Evolutionary conservation across 2,888 invertebrate genomes (phyloP).

Genomic region (Tryphoninae sp.): DNA sequence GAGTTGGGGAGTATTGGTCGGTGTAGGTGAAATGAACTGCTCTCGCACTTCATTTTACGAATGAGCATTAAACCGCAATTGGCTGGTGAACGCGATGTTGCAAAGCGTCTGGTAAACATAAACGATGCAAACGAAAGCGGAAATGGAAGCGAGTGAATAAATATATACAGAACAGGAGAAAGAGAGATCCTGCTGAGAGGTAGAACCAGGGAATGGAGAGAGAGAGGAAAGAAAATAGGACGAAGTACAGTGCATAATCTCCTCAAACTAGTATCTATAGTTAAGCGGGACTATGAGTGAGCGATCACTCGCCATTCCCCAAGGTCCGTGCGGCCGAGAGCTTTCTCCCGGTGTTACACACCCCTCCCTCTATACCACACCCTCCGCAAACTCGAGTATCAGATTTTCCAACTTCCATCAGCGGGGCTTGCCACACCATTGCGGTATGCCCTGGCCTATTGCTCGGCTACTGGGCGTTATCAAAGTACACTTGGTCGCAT

Average conservation of each 20-base stretch:
- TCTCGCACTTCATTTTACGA: background rate
- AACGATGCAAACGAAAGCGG: too few species aligned
- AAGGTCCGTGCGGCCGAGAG: background rate
- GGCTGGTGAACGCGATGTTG: background rate
- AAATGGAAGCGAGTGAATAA: background rate
- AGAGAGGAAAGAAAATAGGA: background rate
- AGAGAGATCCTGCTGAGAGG: background rate
- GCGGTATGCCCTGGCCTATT: constrained; percentile 28
- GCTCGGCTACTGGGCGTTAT: constrained; percentile 14
- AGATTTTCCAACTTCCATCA: constrained; percentile 55
- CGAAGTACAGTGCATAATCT: constrained; percentile 20
- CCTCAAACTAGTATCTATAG: constrained; percentile 25
- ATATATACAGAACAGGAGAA: background rate
- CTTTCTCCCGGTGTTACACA: background rate
- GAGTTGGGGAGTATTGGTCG: background rate
- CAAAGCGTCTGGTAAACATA: background rate
- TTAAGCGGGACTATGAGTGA: constrained; percentile 41
- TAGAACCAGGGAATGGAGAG: background rate
- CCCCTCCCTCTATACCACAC: background rate
- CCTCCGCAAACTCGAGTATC: constrained; percentile 44
- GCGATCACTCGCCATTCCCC: constrained; percentile 48
- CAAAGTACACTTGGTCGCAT: constrained; percentile 2
- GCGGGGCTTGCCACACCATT: constrained; percentile 11
- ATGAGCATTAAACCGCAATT: background rate
- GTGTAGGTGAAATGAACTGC: background rate